These are phyloP conservation scores for Andrena praecox DNA, from an alignment of 2,888 invertebrate genomes.

Conservation along the genomic window DNA sequence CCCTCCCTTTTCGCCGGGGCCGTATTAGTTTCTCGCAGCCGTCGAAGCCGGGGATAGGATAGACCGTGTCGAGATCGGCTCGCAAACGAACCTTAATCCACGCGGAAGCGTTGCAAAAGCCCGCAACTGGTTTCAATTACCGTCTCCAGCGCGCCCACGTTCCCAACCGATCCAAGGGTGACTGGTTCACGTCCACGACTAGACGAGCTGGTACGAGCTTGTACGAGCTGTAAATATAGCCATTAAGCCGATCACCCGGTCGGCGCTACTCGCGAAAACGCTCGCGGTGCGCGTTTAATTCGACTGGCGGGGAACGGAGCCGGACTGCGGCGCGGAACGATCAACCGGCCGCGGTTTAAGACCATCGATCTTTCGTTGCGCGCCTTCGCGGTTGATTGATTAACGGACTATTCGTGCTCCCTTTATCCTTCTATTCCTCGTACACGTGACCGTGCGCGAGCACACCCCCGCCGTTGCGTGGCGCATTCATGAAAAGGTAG, in stretches of 20 bases:
- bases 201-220: conserved; percentile 5
- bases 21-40: conserved; percentile 3
- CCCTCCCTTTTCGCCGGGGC: background rate
- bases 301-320: conserved; percentile 21
- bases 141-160: conserved; percentile 56
- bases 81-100: conserved; percentile 71
- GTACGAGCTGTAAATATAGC: conserved; percentile 24
- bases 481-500: conserved; percentile 60
- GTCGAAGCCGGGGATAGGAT: background rate
- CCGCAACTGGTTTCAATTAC: conserved; percentile 66
- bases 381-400: conserved; percentile 59
- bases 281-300: conserved; percentile 37
- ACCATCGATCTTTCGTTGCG: conserved; percentile 57
- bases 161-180: conserved; percentile 36
- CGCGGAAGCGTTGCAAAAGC: conserved; percentile 70
- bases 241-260: conserved; percentile 36
- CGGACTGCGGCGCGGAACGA: conserved; percentile 33
- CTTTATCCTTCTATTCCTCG: conserved; percentile 54
- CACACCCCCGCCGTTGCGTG: conserved; percentile 15
- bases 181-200: conserved; percentile 16
- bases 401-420: conserved; percentile 52
- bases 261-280: conserved; percentile 14
- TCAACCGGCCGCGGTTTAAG: conserved; percentile 25
- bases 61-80: conserved; percentile 3
- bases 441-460: conserved; percentile 18